phyloP scores from a whole-genome alignment of 1,140 invertebrate species.

The Subanguina moxae region DNA sequence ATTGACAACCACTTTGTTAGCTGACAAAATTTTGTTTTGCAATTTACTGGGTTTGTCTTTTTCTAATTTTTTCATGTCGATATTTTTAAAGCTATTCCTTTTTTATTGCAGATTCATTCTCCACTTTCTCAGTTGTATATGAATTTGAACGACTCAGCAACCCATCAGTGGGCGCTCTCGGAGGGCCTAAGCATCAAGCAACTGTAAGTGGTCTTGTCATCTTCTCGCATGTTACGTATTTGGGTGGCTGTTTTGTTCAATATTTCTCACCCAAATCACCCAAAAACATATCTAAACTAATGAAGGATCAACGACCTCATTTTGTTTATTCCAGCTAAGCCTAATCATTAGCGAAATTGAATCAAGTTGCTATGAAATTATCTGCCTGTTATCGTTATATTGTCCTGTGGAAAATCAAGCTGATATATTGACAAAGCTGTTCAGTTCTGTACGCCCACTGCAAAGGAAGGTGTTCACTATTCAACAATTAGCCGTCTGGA shows the following conservation, averaged over 20 bases:
- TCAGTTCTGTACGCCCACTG: constrained; percentile 3
- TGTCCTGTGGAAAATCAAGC: constrained; percentile 17
- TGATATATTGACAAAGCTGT: constrained; percentile 3
- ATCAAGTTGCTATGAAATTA: constrained; percentile 15
- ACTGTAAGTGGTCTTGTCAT: neutral
- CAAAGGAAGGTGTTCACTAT: constrained; percentile 6
- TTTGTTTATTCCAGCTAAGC: constrained; percentile 1
- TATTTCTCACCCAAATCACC: too few relatives aligned
- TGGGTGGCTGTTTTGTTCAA: too few relatives aligned
- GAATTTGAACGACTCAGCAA: neutral
- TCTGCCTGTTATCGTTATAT: constrained; percentile 15
- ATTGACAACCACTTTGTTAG: neutral
- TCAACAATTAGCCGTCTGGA: constrained; percentile 14
- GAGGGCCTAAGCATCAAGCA: neutral
- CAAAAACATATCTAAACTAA: too few relatives aligned
- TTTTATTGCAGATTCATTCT: neutral
- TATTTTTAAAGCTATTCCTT: neutral
- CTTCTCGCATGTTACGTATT: too few relatives aligned
- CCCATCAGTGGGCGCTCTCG: neutral
- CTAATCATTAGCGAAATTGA: constrained; percentile 20
- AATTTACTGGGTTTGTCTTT: neutral
- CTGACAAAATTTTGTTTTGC: neutral
- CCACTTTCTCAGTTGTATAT: neutral
- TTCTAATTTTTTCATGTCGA: neutral
- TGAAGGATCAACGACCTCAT: neutral